These are phyloP conservation scores for Sinocyclocheilus rhinocerous DNA, from an alignment of 2,113 vertebrate species.

Conservation along the genomic window DNA sequence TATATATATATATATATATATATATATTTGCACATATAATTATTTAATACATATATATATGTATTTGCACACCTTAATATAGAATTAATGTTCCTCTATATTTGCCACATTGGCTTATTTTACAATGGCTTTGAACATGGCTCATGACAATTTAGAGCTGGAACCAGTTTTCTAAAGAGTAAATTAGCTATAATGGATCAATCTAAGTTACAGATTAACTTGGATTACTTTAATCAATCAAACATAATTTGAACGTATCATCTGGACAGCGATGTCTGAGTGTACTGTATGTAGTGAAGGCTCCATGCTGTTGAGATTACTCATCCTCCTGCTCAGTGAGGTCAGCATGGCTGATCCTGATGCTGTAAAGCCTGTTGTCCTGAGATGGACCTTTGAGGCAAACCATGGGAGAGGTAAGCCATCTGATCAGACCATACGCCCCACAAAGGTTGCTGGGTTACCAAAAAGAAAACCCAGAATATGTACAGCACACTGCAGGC, in stretches of 20 bases:
- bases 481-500: background rate
- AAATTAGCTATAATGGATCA: background rate
- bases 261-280: background rate
- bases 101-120: too few relatives aligned
- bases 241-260: background rate
- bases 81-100: too few relatives aligned
- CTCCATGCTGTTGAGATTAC: conserved; percentile 12
- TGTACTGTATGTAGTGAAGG: background rate
- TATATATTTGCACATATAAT: too few relatives aligned
- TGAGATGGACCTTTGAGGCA: conserved; percentile 42
- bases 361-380: conserved; percentile 33
- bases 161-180: background rate
- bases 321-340: conserved; percentile 29
- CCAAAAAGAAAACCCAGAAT: conserved; percentile 1
- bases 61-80: too few relatives aligned
- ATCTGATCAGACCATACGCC: conserved; percentile 54
- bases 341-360: conserved; percentile 44
- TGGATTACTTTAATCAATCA: background rate
- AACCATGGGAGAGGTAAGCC: conserved; percentile 42
- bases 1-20: too few relatives aligned
- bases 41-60: too few relatives aligned
- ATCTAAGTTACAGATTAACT: background rate
- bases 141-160: background rate
- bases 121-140: too few relatives aligned
- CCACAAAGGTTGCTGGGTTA: conserved; percentile 31